Evolutionary conservation across 1,140 invertebrate species (phyloP), one percentile per base, ranked within the genome.

Genomic region (Eurosta solidaginis): DNA sequence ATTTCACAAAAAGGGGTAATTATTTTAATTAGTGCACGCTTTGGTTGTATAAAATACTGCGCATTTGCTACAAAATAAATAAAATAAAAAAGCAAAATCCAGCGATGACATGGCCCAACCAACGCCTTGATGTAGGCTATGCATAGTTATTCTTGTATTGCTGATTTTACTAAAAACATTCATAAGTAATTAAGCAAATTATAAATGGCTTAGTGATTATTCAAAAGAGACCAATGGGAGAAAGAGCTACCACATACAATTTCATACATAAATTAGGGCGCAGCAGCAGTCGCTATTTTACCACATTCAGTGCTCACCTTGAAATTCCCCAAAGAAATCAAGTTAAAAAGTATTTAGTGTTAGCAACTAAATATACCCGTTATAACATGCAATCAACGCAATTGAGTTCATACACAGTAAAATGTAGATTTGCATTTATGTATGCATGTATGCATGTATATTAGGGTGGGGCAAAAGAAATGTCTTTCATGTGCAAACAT

Each of bases 131-230:
- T 22, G 22, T 68, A 68, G 59, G 33, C 59, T 22, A 52, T 25
- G 25, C 9, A 52, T 22, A 52, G 22, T 25, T 12, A 52, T 22
- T 52, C 40, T 25, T 63, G 29, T 68, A 9, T 0, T 5, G 20
- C 59, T n/a, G n/a, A n/a, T 68, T 22, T 22, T 4, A 9, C 20
- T 17, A 20, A n/a, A 52, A 80, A 85, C 83, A 82, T 79, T 78
- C 80, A 80, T 82, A 85, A 84, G 84, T 85, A 85, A 85, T 85
- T 85, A 85, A 85, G 80, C 77, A 85, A 85, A 85, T 85, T 85
- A 85, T 82, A 63, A 40, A 76, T 74, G 59, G 6, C 12, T 17
- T 29, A 68, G 59, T 68, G 59, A 40, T 68, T 68, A 68, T 29
- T 29, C 29, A 54, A 25, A 52, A 52, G 25, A 29, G 33, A 54